phyloP scores from a whole-genome alignment of 2,888 invertebrate species.

The Drosophila recens region DNA sequence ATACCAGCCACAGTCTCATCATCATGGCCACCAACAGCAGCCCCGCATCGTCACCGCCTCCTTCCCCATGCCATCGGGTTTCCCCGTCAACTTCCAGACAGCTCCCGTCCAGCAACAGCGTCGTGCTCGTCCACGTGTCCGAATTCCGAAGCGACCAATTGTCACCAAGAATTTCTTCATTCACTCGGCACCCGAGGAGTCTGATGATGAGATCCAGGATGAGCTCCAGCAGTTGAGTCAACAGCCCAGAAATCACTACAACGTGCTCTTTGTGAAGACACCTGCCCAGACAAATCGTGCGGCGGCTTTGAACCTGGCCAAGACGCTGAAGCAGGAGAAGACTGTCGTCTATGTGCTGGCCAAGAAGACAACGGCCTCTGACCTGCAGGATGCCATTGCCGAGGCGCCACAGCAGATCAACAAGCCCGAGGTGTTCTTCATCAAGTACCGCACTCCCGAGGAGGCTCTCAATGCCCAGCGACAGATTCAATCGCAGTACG shows the following conservation, averaged over 20 bases:
- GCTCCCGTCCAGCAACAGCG: constrained; percentile 70
- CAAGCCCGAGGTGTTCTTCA: constrained; percentile 85
- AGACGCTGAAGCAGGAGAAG: constrained; percentile 84
- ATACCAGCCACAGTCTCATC: constrained; percentile 37
- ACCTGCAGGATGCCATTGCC: constrained; percentile 82
- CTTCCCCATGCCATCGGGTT: constrained; percentile 74
- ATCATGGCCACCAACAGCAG: constrained; percentile 25
- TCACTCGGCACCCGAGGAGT: constrained; percentile 84
- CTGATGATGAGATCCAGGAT: constrained; percentile 82
- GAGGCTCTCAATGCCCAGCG: constrained; percentile 84
- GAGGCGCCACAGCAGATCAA: constrained; percentile 82
- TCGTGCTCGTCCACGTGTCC: constrained; percentile 75
- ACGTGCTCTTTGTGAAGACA: constrained; percentile 84
- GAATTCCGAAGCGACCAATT: constrained; percentile 80
- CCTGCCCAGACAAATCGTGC: constrained; percentile 82
- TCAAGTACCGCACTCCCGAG: constrained; percentile 85
- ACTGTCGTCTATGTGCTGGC: constrained; percentile 85
- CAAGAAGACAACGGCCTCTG: constrained; percentile 83
- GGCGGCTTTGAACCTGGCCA: constrained; percentile 81
- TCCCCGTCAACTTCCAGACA: constrained; percentile 71
- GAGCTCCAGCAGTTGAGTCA: constrained; percentile 79
- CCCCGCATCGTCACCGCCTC: constrained; percentile 15
- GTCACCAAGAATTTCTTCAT: constrained; percentile 85
- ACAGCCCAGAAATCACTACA: constrained; percentile 84
- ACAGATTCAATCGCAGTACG: constrained; percentile 84